These are phyloP conservation scores for Harpagifer antarcticus DNA, from an alignment of 2,797 vertebrate species.

Conservation along the genomic window DNA sequence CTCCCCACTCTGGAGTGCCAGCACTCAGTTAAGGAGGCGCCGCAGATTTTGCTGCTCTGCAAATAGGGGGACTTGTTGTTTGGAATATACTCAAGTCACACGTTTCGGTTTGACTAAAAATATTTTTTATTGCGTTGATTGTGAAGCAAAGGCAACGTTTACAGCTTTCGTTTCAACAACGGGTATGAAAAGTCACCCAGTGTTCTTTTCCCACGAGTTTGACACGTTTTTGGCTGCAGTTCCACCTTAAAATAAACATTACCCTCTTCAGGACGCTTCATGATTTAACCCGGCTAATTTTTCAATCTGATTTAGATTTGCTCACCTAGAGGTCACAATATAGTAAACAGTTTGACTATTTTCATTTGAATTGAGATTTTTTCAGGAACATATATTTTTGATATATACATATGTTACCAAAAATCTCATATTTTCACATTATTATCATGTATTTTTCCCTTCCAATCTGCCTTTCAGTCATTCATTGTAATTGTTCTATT, in stretches of 20 bases:
- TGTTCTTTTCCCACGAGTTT: background rate
- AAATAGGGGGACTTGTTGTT: constrained; percentile 3
- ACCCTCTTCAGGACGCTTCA: constrained; percentile 68
- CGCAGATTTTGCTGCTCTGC: constrained; percentile 8
- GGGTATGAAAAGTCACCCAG: too few species aligned
- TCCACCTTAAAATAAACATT: constrained; percentile 83
- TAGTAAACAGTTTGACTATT: too few species aligned
- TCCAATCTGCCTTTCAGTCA: background rate
- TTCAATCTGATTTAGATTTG: constrained; percentile 54
- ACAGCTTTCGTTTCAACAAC: background rate
- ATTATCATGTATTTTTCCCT: background rate
- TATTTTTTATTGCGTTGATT: background rate
- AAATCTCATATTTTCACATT: too few species aligned
- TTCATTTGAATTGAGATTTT: background rate
- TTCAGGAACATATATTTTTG: too few species aligned
- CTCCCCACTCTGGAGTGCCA: constrained; percentile 78
- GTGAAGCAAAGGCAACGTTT: background rate
- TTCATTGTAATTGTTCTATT: constrained; percentile 4
- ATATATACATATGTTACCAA: too few species aligned
- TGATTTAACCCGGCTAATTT: constrained; percentile 70
- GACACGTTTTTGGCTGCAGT: constrained; percentile 17
- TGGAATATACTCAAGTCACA: background rate
- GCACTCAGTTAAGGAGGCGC: constrained; percentile 85
- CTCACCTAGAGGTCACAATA: constrained; percentile 23
- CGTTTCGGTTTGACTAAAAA: background rate